Base-by-base conservation (phyloP, 2,888 invertebrate genomes). In the Hemithea aestivaria region DNA sequence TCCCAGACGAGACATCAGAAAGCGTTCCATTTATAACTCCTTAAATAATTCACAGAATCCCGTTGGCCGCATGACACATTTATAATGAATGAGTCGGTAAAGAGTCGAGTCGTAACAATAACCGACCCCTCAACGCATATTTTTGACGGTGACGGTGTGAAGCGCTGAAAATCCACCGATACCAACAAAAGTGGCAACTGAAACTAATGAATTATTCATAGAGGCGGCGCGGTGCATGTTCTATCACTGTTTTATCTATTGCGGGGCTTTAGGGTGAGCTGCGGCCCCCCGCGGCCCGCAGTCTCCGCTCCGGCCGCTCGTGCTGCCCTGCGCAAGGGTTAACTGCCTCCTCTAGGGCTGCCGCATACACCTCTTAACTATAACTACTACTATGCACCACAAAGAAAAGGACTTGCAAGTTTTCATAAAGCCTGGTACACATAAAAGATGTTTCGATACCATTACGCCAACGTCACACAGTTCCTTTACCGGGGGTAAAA, bases 211-310 rank as follows among this genome's bases (percentile, higher is more conserved):
- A 88, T 87, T 79, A 88, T 88, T 88, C 87, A 88, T 83, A 69
- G 58, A 74, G 73, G 74, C 79, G 83, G 80, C 73, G 78, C 82
- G 83, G 87, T 84, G 87, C 88, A 87, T 88, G 88, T 87, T 87
- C 88, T 87, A 87, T 88, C 88, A 83, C 87, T 87, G 87, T 87
- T 87, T 85, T 87, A 87, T 88, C 88, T 88, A 87, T 87, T 83
- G 87, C 73, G 87, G 76, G 80, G 72, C 73, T 74, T 66, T 68
- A 72, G 36, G 66, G 69, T 61, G 62, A 56, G 55, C 44, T 64
- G 66, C 68, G 65, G 58, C 66, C 65, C 70, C 67, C 53, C 67
- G 62, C 66, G 48, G 48, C 57, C 48, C 58, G 58, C 52, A 54
- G 50, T 51, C 53, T 54, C 51, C n/a, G n/a, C n/a, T 58, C 40